Percentiles rank a stretch among this genome's conserved stretches.
These are phyloP conservation scores for Eupithecia vulgata DNA, from an alignment of 2,888 invertebrate genomes.

Conservation along the genomic window DNA sequence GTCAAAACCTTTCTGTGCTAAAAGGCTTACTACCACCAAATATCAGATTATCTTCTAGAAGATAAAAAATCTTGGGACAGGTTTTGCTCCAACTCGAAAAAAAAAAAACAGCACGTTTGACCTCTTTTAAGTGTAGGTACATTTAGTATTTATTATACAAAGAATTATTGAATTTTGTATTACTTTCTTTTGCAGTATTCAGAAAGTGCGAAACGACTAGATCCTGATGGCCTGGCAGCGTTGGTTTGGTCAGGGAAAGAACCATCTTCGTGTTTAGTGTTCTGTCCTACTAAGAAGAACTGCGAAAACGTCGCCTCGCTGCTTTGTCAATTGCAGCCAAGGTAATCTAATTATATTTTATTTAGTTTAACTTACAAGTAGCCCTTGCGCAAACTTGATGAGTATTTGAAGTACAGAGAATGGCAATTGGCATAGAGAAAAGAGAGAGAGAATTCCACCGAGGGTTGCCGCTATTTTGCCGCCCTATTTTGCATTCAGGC, in stretches of 20 bases:
- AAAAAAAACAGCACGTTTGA: too few relatives aligned
- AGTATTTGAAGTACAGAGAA: neutral
- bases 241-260: constrained; percentile 93
- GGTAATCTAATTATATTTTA: constrained; percentile 50
- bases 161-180: too few relatives aligned
- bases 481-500: neutral
- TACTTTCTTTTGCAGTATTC: constrained; percentile 81
- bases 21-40: too few relatives aligned
- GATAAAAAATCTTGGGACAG: too few relatives aligned
- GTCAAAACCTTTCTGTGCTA: too few relatives aligned
- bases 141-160: too few relatives aligned
- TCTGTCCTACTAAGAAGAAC: constrained; percentile 96
- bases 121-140: too few relatives aligned
- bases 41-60: too few relatives aligned
- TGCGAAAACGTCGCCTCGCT: constrained; percentile 95
- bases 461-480: neutral
- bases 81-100: too few relatives aligned
- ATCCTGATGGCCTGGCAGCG: constrained; percentile 92
- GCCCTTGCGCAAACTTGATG: neutral
- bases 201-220: constrained; percentile 81
- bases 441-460: neutral
- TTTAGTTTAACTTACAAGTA: neutral
- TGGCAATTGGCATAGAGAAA: too few relatives aligned
- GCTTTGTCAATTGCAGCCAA: constrained; percentile 85
- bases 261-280: constrained; percentile 86